These are phyloP conservation scores for Momotus momota DNA, from an alignment of 2,797 vertebrate species.

Conservation along the genomic window DNA sequence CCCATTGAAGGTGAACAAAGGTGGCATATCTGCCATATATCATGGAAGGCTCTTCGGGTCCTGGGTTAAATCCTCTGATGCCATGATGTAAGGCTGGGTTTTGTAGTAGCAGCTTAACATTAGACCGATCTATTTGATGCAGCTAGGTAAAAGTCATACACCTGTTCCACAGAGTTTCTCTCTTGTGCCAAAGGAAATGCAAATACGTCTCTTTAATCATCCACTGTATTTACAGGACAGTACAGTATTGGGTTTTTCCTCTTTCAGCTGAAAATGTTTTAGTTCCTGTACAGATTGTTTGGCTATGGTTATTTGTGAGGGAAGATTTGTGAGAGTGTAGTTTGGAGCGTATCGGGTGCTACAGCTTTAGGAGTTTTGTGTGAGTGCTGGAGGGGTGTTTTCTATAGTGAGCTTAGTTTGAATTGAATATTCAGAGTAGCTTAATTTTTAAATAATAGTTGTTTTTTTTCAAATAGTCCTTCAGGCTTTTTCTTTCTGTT, in stretches of 20 bases:
- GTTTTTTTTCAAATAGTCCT: background rate
- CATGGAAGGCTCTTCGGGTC: background rate
- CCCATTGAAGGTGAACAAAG: background rate
- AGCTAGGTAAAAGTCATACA: background rate
- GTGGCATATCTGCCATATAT: background rate
- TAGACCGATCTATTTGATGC: background rate
- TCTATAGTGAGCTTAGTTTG: background rate
- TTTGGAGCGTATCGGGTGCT: background rate
- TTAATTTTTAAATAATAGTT: background rate
- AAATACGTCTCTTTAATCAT: background rate
- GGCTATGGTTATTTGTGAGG: background rate
- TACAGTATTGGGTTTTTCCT: background rate
- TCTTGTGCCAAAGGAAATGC: background rate
- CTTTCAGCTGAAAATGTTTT: background rate
- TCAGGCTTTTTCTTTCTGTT: background rate
- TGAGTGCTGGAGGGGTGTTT: background rate
- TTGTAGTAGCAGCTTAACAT: background rate
- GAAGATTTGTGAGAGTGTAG: background rate
- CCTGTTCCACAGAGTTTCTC: background rate
- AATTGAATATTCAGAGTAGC: background rate
- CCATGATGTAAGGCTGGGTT: background rate
- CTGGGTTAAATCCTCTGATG: background rate
- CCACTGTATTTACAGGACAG: background rate
- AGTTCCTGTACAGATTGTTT: background rate
- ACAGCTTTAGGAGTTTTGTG: background rate